These are phyloP conservation scores for Perdita meconis DNA, from an alignment of 2,888 invertebrate species.

Conservation along the genomic window DNA sequence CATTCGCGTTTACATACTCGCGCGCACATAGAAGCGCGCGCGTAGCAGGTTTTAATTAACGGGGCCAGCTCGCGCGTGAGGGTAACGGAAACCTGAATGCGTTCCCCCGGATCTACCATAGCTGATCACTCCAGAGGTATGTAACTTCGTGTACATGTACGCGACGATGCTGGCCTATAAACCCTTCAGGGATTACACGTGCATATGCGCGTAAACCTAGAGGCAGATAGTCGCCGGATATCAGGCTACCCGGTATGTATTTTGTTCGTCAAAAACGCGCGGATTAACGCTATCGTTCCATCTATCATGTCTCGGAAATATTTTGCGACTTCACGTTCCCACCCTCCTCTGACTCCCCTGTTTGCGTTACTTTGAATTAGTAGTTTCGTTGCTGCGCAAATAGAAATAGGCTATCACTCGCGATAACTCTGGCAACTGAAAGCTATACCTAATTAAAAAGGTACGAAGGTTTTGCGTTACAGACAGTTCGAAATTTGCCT, in stretches of 20 bases:
- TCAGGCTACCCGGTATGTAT: slow-evolving; percentile 65
- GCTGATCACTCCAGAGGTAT: slow-evolving; percentile 68
- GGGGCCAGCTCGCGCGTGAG: slow-evolving; percentile 44
- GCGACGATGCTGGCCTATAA: slow-evolving; percentile 75
- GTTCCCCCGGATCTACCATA: slow-evolving; percentile 56
- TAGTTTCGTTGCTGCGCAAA: not conserved
- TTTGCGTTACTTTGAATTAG: not conserved
- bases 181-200: slow-evolving; percentile 79
- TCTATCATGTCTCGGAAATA: slow-evolving; percentile 22
- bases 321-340: not conserved
- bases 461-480: no score
- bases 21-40: slow-evolving; percentile 29
- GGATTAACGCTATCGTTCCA: slow-evolving; percentile 72
- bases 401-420: not conserved
- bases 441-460: no score
- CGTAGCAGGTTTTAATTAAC: slow-evolving; percentile 79
- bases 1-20: slow-evolving; percentile 49
- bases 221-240: slow-evolving; percentile 66
- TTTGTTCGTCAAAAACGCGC: slow-evolving; percentile 73
- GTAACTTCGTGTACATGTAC: slow-evolving; percentile 55
- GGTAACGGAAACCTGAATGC: slow-evolving; percentile 48
- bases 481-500: no score
- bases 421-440: no score
- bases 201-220: slow-evolving; percentile 75
- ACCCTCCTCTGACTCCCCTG: no score